Base-by-base conservation (phyloP, 2,113 vertebrate genomes). In the Cephalopterus ornatus region DNA sequence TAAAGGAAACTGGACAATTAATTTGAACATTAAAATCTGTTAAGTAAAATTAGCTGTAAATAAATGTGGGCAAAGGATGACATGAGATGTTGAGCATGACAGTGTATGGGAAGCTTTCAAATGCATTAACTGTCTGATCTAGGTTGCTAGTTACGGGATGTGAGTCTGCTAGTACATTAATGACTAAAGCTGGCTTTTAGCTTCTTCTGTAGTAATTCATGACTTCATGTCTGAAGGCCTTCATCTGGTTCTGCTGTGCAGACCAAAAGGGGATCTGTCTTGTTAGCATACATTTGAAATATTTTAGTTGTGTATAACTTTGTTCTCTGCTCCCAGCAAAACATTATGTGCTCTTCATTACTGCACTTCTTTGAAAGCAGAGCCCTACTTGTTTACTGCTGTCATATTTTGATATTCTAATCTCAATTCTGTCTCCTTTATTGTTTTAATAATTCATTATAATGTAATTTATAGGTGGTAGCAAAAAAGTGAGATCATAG, bases 381-480 rank as follows among this genome's bases (percentile, higher is more conserved):
- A 96, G 32, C 47, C 42, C 41, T 92, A 33, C 30, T 62, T 92
- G 39, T 90, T 91, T 94, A 53, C 50, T 94, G n/a, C 52, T 95
- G 21, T 70, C 13, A 78, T 88, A 49, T 24, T 84, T 78, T 97
- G 53, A 68, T 95, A 89, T 94, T 94, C 52, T 96, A 70, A 82
- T 86, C 32, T 68, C 61, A 89, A 47, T 88, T 72, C n/a, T 86
- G 66, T 49, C 59, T 91, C 46, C 75, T 90, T 53, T 91, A 94
- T 62, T 21, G 9, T 91, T 93, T 95, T 35, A 83, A 89, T 87
- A 86, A 61, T 96, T 92, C n/a, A 84, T 85, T 90, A 67, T 39
- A 50, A 14, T 80, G 42, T 83, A 86, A 78, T 92, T 88, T 86
- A 84, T 91, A 92, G 56, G 49, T 92, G 35, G 61, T 37, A 67